Conservation (phyloP, 2,888 invertebrate species). For the Pterobdella sp. region DNA sequence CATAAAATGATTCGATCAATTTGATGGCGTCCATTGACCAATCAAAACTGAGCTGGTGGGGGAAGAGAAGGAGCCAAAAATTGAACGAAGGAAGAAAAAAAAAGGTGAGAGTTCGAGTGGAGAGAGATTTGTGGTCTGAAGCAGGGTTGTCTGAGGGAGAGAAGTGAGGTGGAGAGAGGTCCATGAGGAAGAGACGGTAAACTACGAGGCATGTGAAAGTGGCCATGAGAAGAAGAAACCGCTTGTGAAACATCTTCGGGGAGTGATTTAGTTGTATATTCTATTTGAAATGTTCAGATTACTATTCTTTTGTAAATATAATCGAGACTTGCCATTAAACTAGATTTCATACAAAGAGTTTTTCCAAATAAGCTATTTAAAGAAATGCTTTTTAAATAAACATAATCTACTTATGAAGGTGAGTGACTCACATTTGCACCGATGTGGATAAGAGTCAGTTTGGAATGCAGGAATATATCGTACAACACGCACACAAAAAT, state of each 20-base stretch:
- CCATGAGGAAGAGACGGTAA: conserved; percentile 70
- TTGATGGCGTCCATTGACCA: conserved; percentile 98
- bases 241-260: neutral
- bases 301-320: no score
- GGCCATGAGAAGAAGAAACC: neutral
- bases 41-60: conserved; percentile 83
- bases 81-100: conserved; percentile 84
- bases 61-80: conserved; percentile 75
- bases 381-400: neutral
- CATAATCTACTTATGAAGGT: neutral
- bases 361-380: no score
- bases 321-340: no score
- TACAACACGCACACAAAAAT: conserved; percentile 80
- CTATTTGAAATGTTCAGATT: neutral
- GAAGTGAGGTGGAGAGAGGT: conserved; percentile 66
- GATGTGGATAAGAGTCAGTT: neutral
- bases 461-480: conserved; percentile 59
- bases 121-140: conserved; percentile 70
- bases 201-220: conserved; percentile 51
- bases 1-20: conserved; percentile 67
- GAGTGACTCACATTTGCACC: neutral
- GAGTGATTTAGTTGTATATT: neutral
- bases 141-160: conserved; percentile 92
- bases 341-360: no score
- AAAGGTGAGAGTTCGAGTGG: conserved; percentile 80